Base-by-base conservation (phyloP, 2,113 vertebrate species). In the Formicarius rufipectus region DNA sequence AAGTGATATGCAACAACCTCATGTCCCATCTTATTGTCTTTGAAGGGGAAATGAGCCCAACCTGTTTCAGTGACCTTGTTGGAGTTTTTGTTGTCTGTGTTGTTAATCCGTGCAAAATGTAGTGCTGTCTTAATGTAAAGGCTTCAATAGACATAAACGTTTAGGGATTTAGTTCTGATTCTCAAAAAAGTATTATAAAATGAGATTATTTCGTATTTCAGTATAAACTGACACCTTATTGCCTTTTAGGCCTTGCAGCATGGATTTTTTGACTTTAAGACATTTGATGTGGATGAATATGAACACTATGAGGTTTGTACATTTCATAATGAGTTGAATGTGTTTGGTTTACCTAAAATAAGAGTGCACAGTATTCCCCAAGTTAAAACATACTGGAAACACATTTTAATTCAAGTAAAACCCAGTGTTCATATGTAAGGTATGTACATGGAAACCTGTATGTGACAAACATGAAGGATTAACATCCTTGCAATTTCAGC, bases 251-350 rank as follows among this genome's bases (percentile, higher is more conserved):
- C 99, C 68, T 98, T 99, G 90, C 99, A 99, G 87, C 98, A 99
- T 90, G 99, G 99, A 83, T 99, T 99, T 98, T 98, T 99, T 94
- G 98, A 99, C 98, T 99, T 99, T 87, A 99, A 99, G 97, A 98
- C 98, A 23, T 99, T 99, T 96, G 98, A 99, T 90, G 99, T 99
- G 97, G 98, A 99, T 35, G 99, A 99, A 97, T 99, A 99, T 55
- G 99, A 99, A 92, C 99, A 99, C 97, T 99, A 99, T 78, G 99
- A 99, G 99, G 99, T 99, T 97, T 98, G 97, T 97, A 95, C 45
- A 42, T 85, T 96, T 97, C 76, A 92, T 85, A 58, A 63, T 79
- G 90, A 76, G 24, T 77, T 75, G 53, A 75, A 91, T 45, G 60
- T 89, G n/a, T 67, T 79, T 84, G 31, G 6, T 37, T 80, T 90